Percentiles rank a stretch among this genome's conserved stretches.
Conservation (phyloP, 2,113 vertebrate species). For the Polypterus senegalus region DNA sequence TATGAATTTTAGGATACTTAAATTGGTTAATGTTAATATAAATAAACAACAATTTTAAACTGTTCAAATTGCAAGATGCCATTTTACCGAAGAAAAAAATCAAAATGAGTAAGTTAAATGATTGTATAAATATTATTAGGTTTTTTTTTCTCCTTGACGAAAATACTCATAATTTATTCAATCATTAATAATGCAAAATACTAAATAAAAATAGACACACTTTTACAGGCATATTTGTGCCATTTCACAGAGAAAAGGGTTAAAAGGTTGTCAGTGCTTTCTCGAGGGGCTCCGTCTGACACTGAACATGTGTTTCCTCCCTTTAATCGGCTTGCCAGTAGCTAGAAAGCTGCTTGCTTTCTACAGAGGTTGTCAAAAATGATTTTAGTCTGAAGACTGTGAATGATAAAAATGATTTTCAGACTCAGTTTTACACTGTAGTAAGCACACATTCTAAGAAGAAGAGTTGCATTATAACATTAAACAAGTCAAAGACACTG, state of each 20-base stretch:
- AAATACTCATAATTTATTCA: conserved; percentile 1
- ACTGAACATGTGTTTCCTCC: conserved; percentile 87
- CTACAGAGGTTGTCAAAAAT: conserved; percentile 72
- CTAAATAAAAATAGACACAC: conserved; percentile 53
- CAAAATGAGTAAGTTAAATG: too few relatives aligned
- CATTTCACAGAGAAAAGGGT: conserved; percentile 63
- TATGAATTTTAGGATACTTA: too few relatives aligned
- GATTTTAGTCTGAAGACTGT: conserved; percentile 68
- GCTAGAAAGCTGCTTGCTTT: conserved; percentile 70
- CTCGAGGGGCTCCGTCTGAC: conserved; percentile 68
- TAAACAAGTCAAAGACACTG: conserved; percentile 1
- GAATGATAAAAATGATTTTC: conserved; percentile 77
- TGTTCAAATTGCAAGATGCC: too few relatives aligned
- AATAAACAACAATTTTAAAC: background rate
- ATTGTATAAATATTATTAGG: too few relatives aligned
- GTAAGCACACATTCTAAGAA: conserved; percentile 51
- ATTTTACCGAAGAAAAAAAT: too few relatives aligned
- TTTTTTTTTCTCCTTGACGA: background rate
- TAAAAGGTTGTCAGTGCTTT: conserved; percentile 77
- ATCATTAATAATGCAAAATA: conserved; percentile 3
- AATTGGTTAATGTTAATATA: background rate
- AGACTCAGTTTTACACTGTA: conserved; percentile 66
- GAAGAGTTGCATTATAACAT: conserved; percentile 62
- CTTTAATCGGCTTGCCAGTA: conserved; percentile 77
- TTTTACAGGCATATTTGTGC: conserved; percentile 62